Evolutionary conservation across 2,797 vertebrate species (phyloP), one percentile per base, ranked within the genome.

Genomic region (Dromococcyx pavoninus): DNA sequence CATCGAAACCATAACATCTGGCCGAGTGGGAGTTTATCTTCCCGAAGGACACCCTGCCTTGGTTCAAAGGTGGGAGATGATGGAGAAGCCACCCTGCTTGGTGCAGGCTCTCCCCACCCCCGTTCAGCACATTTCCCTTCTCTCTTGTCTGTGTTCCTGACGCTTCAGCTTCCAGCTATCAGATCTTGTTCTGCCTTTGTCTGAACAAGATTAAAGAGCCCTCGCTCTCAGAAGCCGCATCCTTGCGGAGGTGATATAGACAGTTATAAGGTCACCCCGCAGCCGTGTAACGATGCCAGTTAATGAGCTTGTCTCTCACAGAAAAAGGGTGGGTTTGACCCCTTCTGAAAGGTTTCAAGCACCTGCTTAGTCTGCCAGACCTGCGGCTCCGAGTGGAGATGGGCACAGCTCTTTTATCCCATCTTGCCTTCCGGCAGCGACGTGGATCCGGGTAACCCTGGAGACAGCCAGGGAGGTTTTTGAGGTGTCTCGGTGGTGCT

Each of bases 121-220:
- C 27, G 0, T 9, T 43, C 50, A 23, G 32, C n/a, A 2, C 48
- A 7, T 62, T 33, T 11, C 10, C 89, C 41, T 46, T 32, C 50
- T 30, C 51, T 73, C 87, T 32, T 35, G 74, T 50, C 92, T 54
- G 84, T 2, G 5, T 56, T 32, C 6, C 75, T 25, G 67, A 39
- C 5, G 30, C 72, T 22, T 21, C 61, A 23, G 70, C 77, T 91
- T 46, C 94, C 56, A 75, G 77, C 93, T 65, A 67, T 75, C 69
- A 61, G 75, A 82, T 69, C 77, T 69, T 46, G 80, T 88, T 48
- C 94, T 60, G 76, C 90, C 84, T 92, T 67, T 64, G 88, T 94
- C 92, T 91, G 92, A 65, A 39, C 35, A 83, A 94, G 89, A 95
- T 95, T 41, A 96, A 96, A 96, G 93, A 39, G 65, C 27, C 74